Evolutionary conservation across 2,113 vertebrate genomes (phyloP).

Genomic region (Rhipidura dahli): DNA sequence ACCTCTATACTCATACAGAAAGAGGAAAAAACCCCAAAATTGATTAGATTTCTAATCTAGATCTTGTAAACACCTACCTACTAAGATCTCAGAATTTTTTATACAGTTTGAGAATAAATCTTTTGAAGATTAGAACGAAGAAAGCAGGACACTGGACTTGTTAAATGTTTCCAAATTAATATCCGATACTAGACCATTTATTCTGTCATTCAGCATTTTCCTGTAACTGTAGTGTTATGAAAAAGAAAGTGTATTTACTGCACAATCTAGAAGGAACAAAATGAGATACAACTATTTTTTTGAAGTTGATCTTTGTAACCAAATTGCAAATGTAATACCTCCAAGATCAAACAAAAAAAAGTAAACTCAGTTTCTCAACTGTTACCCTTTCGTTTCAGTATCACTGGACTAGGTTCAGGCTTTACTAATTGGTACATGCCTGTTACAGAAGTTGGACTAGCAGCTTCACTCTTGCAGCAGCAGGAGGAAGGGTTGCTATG

Average conservation of each 20-base stretch:
- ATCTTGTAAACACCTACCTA: background rate
- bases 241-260: constrained; percentile 53
- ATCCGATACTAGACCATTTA: background rate
- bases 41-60: background rate
- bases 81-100: background rate
- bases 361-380: background rate
- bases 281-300: constrained; percentile 44
- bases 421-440: constrained; percentile 55
- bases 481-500: constrained; percentile 59
- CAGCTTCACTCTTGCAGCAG: constrained; percentile 41
- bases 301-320: constrained; percentile 14
- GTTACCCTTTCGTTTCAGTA: constrained; percentile 3
- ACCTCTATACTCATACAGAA: background rate
- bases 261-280: constrained; percentile 29
- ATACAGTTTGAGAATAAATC: background rate
- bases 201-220: background rate
- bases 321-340: constrained; percentile 31
- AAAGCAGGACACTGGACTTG: background rate
- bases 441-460: constrained; percentile 20
- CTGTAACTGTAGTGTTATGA: constrained; percentile 18
- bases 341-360: constrained; percentile 42
- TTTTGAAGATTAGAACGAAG: background rate
- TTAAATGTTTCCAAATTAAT: constrained; percentile 51
- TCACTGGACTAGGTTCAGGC: background rate
- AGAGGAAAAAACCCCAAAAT: background rate